These are phyloP conservation scores for Rhadinocentrus ornatus DNA, from an alignment of 2,797 vertebrate genomes.

Conservation along the genomic window DNA sequence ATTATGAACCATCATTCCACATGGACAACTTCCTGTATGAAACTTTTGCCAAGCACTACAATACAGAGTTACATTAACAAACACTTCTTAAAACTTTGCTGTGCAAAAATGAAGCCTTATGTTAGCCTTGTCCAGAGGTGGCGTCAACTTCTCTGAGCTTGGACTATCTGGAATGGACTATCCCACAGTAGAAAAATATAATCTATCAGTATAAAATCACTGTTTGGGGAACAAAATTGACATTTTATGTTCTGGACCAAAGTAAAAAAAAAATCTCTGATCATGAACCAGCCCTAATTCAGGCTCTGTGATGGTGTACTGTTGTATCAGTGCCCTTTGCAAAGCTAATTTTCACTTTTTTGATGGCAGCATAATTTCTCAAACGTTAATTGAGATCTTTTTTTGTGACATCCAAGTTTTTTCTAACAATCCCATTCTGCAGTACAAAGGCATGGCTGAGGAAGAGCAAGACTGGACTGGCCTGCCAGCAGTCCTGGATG, in stretches of 20 bases:
- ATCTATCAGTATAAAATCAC: not conserved
- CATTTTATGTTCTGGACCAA: too few relatives aligned
- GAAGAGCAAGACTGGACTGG: not conserved
- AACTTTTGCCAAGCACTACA: not conserved
- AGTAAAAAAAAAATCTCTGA: too few relatives aligned
- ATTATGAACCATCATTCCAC: not conserved
- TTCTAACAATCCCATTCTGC: not conserved
- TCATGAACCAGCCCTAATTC: too few relatives aligned
- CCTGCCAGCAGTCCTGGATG: not conserved
- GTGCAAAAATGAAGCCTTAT: too few relatives aligned
- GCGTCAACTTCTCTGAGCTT: too few relatives aligned
- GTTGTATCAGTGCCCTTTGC: not conserved
- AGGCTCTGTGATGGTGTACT: not conserved
- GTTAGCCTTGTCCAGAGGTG: too few relatives aligned
- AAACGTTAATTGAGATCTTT: not conserved
- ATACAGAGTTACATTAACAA: too few relatives aligned
- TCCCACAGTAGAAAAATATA: not conserved
- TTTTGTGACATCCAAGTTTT: not conserved
- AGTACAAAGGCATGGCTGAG: not conserved
- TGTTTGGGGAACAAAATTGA: not conserved
- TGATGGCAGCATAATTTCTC: not conserved
- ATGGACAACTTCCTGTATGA: not conserved
- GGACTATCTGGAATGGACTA: too few relatives aligned
- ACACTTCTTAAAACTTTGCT: too few relatives aligned
- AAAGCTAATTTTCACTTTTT: not conserved